Evolutionary conservation across 2,797 vertebrate species (phyloP).

Genomic region (Poecilia picta): DNA sequence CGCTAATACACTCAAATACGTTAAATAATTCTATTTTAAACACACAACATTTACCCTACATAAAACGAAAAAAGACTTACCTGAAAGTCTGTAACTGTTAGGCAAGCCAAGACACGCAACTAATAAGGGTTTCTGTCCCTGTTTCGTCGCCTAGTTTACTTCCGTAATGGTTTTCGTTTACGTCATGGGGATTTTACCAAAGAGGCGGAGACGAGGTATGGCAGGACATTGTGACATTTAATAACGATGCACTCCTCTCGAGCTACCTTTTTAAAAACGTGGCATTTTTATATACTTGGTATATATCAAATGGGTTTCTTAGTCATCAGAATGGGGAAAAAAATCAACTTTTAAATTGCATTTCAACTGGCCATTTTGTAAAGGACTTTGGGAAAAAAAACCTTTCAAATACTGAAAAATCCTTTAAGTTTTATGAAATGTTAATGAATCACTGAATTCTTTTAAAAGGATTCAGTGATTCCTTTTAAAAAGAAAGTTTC

Average conservation of each 20-base stretch:
- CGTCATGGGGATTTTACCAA: conserved; percentile 46
- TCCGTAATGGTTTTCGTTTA: conserved; percentile 61
- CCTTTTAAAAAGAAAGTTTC: neutral
- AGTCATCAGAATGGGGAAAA: neutral
- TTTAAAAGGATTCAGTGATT: too few relatives aligned
- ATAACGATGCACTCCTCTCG: neutral
- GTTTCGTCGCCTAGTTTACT: conserved; percentile 56
- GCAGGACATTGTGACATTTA: neutral
- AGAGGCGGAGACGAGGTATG: conserved; percentile 33
- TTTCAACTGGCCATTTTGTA: neutral
- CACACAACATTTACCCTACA: accelerated
- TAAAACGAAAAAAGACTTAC: conserved; percentile 31
- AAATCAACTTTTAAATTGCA: neutral
- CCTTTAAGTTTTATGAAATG: neutral
- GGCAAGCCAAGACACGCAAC: conserved; percentile 26
- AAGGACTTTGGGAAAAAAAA: neutral
- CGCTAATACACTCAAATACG: neutral
- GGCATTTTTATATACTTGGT: neutral
- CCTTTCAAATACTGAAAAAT: neutral
- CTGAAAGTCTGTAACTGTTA: neutral
- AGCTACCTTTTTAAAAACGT: neutral
- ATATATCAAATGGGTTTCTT: too few relatives aligned
- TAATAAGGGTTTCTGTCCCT: conserved; percentile 51
- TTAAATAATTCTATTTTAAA: accelerated
- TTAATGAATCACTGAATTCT: neutral